Percentiles rank a stretch among this genome's conserved stretches.
These are phyloP conservation scores for Tiphia femorata DNA, from an alignment of 2,888 invertebrate species.

Conservation along the genomic window DNA sequence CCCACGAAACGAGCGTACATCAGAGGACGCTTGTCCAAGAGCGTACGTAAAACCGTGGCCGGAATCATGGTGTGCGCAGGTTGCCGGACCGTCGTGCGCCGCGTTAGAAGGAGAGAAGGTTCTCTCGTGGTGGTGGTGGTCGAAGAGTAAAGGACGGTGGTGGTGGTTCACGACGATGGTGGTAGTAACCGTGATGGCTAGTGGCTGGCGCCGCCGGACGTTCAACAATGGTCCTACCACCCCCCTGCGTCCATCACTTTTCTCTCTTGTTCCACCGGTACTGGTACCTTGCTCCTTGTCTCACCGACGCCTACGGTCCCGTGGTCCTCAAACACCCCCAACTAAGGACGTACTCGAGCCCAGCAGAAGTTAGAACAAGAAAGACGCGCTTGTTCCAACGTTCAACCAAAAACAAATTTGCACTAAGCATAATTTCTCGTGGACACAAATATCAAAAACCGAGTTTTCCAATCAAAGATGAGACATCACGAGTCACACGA, in stretches of 20 bases:
- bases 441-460: no score
- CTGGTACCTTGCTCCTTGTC: slow-evolving; percentile 48
- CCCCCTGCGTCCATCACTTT: slow-evolving; percentile 27
- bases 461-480: no score
- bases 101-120: background rate
- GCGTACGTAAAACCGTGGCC: slow-evolving; percentile 36
- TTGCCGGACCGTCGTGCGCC: slow-evolving; percentile 32
- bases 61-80: slow-evolving; percentile 55
- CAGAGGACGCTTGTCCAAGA: no score
- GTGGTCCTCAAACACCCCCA: slow-evolving; percentile 60
- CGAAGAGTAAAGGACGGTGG: background rate
- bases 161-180: slow-evolving; percentile 18
- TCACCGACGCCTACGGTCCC: slow-evolving; percentile 53
- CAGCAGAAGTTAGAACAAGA: background rate
- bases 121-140: background rate
- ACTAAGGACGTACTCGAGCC: slow-evolving; percentile 47
- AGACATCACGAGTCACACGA: no score
- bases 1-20: background rate
- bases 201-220: slow-evolving; percentile 66
- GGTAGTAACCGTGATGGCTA: slow-evolving; percentile 52
- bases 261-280: slow-evolving; percentile 24
- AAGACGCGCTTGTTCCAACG: no score
- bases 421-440: no score
- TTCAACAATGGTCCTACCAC: slow-evolving; percentile 58
- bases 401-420: no score